These are phyloP conservation scores for Ectemnius lituratus DNA, from an alignment of 2,888 invertebrate species.

Conservation along the genomic window DNA sequence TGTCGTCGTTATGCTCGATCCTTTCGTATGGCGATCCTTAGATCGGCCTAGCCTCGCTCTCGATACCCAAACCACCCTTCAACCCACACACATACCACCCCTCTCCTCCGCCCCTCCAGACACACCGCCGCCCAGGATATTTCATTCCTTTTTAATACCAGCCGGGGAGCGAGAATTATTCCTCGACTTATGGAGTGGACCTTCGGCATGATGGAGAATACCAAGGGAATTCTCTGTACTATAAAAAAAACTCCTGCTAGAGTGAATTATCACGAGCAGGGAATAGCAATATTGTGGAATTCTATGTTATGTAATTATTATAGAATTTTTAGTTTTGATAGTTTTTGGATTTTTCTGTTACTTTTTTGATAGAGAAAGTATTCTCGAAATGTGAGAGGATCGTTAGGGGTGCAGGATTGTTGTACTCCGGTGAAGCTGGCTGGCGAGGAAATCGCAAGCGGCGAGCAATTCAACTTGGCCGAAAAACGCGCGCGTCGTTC, in stretches of 20 bases:
- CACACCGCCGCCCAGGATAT: constrained; percentile 29
- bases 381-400: not conserved
- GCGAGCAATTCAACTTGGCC: constrained; percentile 66
- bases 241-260: too few species aligned
- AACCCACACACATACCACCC: too few species aligned
- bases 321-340: not conserved
- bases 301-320: not conserved
- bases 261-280: too few species aligned
- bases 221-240: not conserved
- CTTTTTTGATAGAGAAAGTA: not conserved
- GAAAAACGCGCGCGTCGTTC: constrained; percentile 58
- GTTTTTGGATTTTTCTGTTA: not conserved
- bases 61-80: not conserved
- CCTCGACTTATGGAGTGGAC: constrained; percentile 20
- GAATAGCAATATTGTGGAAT: not conserved
- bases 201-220: not conserved
- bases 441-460: constrained; percentile 42
- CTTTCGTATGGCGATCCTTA: constrained; percentile 54
- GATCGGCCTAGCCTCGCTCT: constrained; percentile 18
- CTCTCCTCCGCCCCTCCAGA: not conserved
- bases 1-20: constrained; percentile 70
- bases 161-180: constrained; percentile 27
- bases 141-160: constrained; percentile 35
- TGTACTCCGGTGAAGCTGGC: constrained; percentile 9
- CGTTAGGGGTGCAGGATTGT: not conserved